Evolutionary conservation across 2,113 vertebrate genomes (phyloP).

Genomic region (Crotalus tigris): DNA sequence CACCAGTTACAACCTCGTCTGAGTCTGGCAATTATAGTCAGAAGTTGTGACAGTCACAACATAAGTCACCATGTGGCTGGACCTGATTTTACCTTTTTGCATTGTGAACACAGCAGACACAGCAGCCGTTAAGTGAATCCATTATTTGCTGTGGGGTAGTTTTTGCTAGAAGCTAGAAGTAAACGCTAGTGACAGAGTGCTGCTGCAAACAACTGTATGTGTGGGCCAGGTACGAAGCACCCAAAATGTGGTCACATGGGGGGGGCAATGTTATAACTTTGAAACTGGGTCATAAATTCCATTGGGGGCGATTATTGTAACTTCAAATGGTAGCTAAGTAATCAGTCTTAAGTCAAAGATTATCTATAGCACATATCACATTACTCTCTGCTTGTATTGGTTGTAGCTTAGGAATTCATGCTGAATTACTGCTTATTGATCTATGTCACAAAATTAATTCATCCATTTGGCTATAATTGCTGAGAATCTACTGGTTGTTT

Average conservation of each 20-base stretch:
- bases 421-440: background rate
- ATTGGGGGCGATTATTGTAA: background rate
- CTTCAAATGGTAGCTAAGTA: background rate
- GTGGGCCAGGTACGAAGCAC: background rate
- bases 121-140: background rate
- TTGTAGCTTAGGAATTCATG: background rate
- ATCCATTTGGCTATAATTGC: background rate
- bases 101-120: background rate
- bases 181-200: background rate
- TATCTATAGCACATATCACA: background rate
- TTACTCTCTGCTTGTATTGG: background rate
- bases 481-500: slow-evolving; percentile 22
- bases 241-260: background rate
- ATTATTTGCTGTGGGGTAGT: background rate
- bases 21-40: background rate
- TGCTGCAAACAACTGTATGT: background rate
- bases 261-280: background rate
- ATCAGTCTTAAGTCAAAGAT: background rate
- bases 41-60: background rate
- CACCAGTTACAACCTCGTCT: background rate
- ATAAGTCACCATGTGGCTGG: too few species aligned
- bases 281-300: background rate
- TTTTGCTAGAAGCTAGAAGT: background rate
- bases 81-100: background rate
- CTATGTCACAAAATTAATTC: background rate